Base-by-base conservation (phyloP, 2,888 invertebrate species). In the Acronicta psi region DNA sequence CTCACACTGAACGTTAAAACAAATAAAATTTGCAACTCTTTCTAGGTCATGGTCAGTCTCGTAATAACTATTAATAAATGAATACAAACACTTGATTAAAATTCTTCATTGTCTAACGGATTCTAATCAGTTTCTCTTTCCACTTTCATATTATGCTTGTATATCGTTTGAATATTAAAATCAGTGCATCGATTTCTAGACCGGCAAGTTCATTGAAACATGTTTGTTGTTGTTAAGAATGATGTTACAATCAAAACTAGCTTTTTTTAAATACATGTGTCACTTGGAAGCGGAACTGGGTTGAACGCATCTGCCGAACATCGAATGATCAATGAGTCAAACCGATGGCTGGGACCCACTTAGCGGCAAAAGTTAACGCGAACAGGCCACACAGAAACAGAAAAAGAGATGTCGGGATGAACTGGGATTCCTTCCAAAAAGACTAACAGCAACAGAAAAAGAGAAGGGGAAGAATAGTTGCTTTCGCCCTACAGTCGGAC, bases 61-160 rank as follows among this genome's bases (percentile, higher is more conserved):
- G 42, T 18, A 59, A 53, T 47, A 40, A 55, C 37, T 65, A 29
- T 36, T 49, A 55, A 51, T 47, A 51, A 46, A 61, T 41, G 13
- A 46, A 44, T 55, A 49, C 37, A 45, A 38, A 25, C 0, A 36
- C 37, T 31, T 37, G 37, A 43, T 62, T 69, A 31, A 16, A 61
- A 61, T 54, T 46, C 34, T 52, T 37, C 50, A 49, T 54, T 49
- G 53, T 49, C 38, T 59, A 43, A 17, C 36, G 16, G 52, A 63
- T 74, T 51, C 53, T 56, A 63, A 63, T 59, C 18, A 56, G 53
- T 74, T 74, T 70, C 74, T 73, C 34, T 69, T 73, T 59, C 34
- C 11, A 55, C 47, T 61, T 58, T 55, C 55, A 57, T 41, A 17
- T 38, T 44, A 25, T 63, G 14, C 5, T 18, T 38, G 17, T 41